Evolutionary conservation across 2,888 invertebrate genomes (phyloP).

Genomic region (Cantharis nigra): DNA sequence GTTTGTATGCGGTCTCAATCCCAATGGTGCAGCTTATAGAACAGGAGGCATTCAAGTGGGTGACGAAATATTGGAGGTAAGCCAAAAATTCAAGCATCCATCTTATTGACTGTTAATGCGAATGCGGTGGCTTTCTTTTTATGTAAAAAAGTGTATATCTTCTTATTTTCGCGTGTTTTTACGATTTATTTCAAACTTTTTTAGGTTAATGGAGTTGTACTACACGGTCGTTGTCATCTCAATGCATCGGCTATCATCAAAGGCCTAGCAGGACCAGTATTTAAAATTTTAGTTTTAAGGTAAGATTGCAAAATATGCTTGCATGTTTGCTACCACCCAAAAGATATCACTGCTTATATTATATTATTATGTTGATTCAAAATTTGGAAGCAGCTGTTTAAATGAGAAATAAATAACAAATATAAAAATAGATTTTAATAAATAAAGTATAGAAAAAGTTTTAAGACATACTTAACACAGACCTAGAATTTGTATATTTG

Average conservation of each 20-base stretch:
- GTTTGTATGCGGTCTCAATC: constrained; percentile 94
- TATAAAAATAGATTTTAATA: not conserved
- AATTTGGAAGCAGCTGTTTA: not conserved
- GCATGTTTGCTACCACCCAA: not conserved
- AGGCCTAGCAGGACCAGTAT: constrained; percentile 77
- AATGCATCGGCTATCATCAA: constrained; percentile 97
- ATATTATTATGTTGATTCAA: not conserved
- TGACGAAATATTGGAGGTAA: constrained; percentile 93
- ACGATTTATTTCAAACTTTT: constrained; percentile 36
- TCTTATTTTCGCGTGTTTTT: not conserved
- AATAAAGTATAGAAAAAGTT: not conserved
- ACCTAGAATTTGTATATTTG: not conserved
- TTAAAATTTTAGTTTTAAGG: constrained; percentile 88
- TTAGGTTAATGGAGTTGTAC: constrained; percentile 91
- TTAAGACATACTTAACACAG: not conserved
- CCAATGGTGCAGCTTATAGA: constrained; percentile 79
- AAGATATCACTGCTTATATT: not conserved
- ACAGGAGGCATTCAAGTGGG: constrained; percentile 82
- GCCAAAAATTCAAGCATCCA: constrained; percentile 9
- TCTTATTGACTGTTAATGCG: not conserved
- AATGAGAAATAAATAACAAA: not conserved
- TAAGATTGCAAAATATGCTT: constrained; percentile 53
- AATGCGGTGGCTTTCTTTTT: not conserved
- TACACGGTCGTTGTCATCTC: constrained; percentile 93
- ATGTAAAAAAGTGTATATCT: not conserved